Conservation (phyloP, 2,113 vertebrate genomes). For the Setophaga petechia region DNA sequence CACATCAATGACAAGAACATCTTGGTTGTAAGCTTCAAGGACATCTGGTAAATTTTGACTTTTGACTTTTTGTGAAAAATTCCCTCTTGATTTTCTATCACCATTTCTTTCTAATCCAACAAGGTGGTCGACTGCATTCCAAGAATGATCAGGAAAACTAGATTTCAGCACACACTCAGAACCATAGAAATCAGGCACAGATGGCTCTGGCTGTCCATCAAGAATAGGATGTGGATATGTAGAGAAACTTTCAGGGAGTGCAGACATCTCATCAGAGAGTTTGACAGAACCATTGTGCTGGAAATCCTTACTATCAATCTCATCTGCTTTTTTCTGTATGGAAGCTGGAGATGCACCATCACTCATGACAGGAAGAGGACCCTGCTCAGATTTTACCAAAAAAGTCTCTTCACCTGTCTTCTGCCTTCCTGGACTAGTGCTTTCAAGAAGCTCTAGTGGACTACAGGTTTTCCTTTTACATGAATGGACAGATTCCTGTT, state of each 20-base stretch:
- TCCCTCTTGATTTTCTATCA: slow-evolving; percentile 9
- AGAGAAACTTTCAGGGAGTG: not conserved
- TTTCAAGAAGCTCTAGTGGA: slow-evolving; percentile 54
- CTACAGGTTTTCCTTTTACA: slow-evolving; percentile 50
- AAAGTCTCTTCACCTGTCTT: slow-evolving; percentile 5
- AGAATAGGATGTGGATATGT: not conserved
- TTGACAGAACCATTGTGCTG: not conserved
- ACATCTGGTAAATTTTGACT: slow-evolving; percentile 70
- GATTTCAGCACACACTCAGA: not conserved
- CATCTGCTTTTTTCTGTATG: not conserved
- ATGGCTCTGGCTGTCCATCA: not conserved
- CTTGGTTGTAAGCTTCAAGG: slow-evolving; percentile 84
- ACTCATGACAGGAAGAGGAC: not conserved
- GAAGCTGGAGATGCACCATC: not conserved
- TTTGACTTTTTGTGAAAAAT: slow-evolving; percentile 7
- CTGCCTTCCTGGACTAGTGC: not conserved
- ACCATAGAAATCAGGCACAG: not conserved
- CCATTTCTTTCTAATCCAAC: slow-evolving; percentile 20
- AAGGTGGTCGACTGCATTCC: not conserved
- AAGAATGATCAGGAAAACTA: not conserved
- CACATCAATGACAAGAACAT: slow-evolving; percentile 86
- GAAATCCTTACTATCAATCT: not conserved
- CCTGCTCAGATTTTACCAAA: not conserved
- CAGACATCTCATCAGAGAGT: not conserved
- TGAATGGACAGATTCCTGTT: not conserved